Evolutionary conservation across 1,140 invertebrate species (phyloP), one percentile per base, ranked within the genome.

Genomic region (Brachystomella parvula): DNA sequence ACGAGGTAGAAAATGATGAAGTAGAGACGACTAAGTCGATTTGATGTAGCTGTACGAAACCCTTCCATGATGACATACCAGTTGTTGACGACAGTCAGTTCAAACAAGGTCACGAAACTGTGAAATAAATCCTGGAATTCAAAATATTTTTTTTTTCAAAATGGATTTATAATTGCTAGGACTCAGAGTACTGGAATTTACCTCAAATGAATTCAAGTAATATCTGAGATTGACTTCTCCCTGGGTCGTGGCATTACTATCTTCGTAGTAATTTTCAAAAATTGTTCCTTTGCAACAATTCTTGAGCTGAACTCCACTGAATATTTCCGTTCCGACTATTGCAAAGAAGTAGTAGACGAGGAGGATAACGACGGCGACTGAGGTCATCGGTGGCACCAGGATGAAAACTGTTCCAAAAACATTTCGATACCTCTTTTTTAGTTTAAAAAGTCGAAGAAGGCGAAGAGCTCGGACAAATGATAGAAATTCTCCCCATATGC

Each of bases 251-350:
- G 86, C 85, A 12, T 77, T 80, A 0, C 83, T 85, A 74, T 84
- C 89, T 73, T 84, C 84, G 77, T 90, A 93, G 79, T 89, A 92
- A 73, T 88, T 85, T 77, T 92, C 89, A 9, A 94, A 86, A 87
- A 47, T 89, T 86, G 77, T 92, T 90, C 53, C 89, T 39, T 73
- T 83, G 81, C 92, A 94, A 78, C 90, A 94, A 75, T 93, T 90
- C 64, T 80, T 83, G 75, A 94, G 82, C 74, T 90, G 83, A 94
- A 77, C 92, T 93, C 73, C 92, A 83, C 68, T 93, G 84, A 17
- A 93, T 79, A 82, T 93, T 89, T 94, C 91, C 89, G 94, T 94
- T 64, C 89, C 91, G 75, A 95, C 85, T 65, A 95, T 90, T 2
- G 89, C 89, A 80, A 92, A 94, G 79, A 91, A 92, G 76, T 93